phyloP scores from a whole-genome alignment of 2,113 vertebrate genomes.

The Benitochromis conjunctus region DNA sequence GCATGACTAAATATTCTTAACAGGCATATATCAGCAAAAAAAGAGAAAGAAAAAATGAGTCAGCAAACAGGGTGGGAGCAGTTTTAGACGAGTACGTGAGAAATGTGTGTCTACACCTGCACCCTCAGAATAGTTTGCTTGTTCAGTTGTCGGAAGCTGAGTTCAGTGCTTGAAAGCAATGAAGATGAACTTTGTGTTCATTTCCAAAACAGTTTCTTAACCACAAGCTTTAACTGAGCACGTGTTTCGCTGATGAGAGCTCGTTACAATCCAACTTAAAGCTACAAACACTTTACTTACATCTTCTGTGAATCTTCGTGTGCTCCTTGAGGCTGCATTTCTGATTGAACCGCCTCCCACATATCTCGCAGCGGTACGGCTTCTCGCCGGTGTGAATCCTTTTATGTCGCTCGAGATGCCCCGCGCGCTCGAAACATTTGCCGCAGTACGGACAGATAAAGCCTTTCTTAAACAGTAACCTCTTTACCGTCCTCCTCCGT shows the following conservation, averaged over 20 bases:
- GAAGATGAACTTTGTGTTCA: not conserved
- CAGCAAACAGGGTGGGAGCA: not conserved
- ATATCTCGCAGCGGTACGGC: constrained; percentile 59
- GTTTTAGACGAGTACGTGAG: not conserved
- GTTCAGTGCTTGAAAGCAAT: not conserved
- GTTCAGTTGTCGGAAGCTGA: not conserved
- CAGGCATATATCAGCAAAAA: not conserved
- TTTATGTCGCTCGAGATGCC: constrained; percentile 63
- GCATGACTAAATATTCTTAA: not conserved
- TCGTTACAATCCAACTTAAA: not conserved
- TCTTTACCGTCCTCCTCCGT: constrained; percentile 45
- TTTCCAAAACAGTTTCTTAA: not conserved
- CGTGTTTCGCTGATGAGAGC: not conserved
- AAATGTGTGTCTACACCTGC: not conserved
- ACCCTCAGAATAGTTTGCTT: not conserved
- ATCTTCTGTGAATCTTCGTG: constrained; percentile 59
- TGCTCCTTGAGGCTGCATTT: constrained; percentile 68
- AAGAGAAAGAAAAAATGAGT: not conserved
- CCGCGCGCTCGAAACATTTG: constrained; percentile 54
- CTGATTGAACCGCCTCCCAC: constrained; percentile 64
- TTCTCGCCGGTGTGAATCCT: constrained; percentile 68
- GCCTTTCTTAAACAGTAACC: constrained; percentile 53
- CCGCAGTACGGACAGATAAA: constrained; percentile 60
- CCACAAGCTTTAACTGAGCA: not conserved
- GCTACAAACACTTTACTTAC: not conserved